phyloP scores from a whole-genome alignment of 1,140 invertebrate genomes.

The Apis mellifera region Amel_HAv3.1 CM009946.2:3580501-3581000 shows the following conservation, averaged over 20 bases:
- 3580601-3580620: conserved; percentile 41
- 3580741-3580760: conserved; percentile 59
- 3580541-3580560: conserved; percentile 78
- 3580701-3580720: conserved; percentile 53
- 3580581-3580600: conserved; percentile 70
- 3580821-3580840: not conserved
- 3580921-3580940: not conserved
- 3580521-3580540: conserved; percentile 68
- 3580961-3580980: too few species aligned
- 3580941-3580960: not conserved
- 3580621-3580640: not conserved
- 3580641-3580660: conserved; percentile 55
- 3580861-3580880: not conserved
- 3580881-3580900: not conserved
- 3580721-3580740: conserved; percentile 50
- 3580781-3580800: conserved; percentile 33
- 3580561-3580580: conserved; percentile 55
- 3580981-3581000: too few species aligned
- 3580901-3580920: not conserved
- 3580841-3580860: not conserved
- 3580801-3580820: conserved; percentile 17
- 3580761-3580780: conserved; percentile 47
- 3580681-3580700: conserved; percentile 38
- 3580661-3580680: conserved; percentile 55
- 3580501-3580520: too few species aligned